phyloP scores from a whole-genome alignment of 2,797 vertebrate species.

The Mallotus villosus region DNA sequence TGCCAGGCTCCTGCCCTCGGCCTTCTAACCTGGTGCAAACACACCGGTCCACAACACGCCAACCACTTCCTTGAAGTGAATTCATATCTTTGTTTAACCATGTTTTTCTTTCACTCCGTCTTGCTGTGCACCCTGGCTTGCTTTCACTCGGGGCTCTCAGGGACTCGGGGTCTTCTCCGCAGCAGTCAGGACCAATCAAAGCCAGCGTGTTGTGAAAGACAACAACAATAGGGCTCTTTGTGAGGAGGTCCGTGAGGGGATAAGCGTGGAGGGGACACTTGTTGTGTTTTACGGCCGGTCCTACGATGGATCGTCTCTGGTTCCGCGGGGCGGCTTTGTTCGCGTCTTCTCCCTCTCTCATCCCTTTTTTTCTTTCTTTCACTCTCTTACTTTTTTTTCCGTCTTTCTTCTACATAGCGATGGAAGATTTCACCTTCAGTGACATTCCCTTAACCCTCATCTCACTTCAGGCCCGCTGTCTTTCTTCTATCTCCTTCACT shows the following conservation, averaged over 20 bases:
- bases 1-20: not conserved
- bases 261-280: constrained; percentile 58
- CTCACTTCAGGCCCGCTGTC: constrained; percentile 31
- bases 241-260: constrained; percentile 50
- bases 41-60: constrained; percentile 10
- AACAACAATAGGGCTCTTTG: constrained; percentile 51
- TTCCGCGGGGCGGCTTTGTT: constrained; percentile 59
- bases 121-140: constrained; percentile 27
- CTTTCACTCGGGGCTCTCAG: constrained; percentile 34
- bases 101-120: not conserved
- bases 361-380: constrained; percentile 11
- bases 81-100: constrained; percentile 28
- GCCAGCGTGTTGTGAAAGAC: constrained; percentile 48
- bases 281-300: constrained; percentile 53
- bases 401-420: constrained; percentile 18
- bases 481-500: constrained; percentile 21
- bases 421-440: constrained; percentile 44
- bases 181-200: constrained; percentile 54
- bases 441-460: constrained; percentile 41
- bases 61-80: constrained; percentile 21
- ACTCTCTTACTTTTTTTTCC: not conserved
- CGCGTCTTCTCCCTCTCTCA: constrained; percentile 21
- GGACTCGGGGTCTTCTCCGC: constrained; percentile 45
- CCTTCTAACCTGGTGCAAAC: not conserved
- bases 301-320: constrained; percentile 59